Base-by-base conservation (phyloP, 2,888 invertebrate species). In the Epistrophe grossulariae region DNA sequence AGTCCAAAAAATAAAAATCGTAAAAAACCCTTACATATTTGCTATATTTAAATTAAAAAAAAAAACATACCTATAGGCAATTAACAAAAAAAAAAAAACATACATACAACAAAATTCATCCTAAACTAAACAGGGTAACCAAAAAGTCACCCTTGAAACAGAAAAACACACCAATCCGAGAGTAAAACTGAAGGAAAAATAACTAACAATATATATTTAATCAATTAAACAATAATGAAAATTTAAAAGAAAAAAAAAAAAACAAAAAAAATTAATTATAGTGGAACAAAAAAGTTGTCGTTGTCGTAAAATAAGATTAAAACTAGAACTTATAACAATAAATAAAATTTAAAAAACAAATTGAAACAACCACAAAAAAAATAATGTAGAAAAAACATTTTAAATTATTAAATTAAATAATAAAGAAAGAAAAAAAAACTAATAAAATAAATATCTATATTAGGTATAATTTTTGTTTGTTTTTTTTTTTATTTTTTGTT, bases 291-390 rank as follows among this genome's bases (percentile, higher is more conserved):
- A 84, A 60, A 60, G 71, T 83, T 87, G 82, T 87, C 82, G 87
- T 87, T 87, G 83, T 87, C 87, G 83, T 84, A 84, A 72, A 19
- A 77, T 87, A 87, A 87, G 87, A 76, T 76, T 81, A 55, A 87
- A 87, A 78, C 76, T 87, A 87, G 83, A 87, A 76, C 73, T 62
- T 83, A 74, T 72, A 83, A 79, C 79, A 87, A 87, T 79, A 87
- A 82, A 87, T 66, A 66, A 50, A 79, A 81, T 73, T 52, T 73
- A 13, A 78, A 57, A 48, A 50, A 45, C 13, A 82, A 78, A 76
- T 24, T 19, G 57, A 79, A 48, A 66, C 70, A 85, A 78, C 81
- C 72, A 82, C 82, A 87, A 79, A 40, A 79, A 40, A 62, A 82
- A 60, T 82, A 76, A 83, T 76, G 74, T 87, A 87, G 50, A 50